Evolutionary conservation across 2,797 vertebrate species (phyloP).

Genomic region (Lepidocolaptes lacrymiger): DNA sequence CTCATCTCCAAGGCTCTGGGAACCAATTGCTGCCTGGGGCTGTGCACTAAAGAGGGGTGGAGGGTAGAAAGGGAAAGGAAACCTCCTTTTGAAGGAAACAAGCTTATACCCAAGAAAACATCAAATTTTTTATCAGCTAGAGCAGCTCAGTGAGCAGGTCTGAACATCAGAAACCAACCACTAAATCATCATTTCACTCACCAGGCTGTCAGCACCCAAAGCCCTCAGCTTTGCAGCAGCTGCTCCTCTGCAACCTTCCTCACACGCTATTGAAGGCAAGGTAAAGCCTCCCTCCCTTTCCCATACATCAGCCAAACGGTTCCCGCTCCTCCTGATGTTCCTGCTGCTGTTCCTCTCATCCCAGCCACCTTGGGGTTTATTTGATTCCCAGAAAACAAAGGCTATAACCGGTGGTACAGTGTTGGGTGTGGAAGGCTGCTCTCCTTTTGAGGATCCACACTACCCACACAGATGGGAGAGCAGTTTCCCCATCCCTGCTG

Average conservation of each 20-base stretch:
- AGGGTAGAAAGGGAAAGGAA: background rate
- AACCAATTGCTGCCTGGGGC: background rate
- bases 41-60: background rate
- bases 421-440: background rate
- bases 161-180: background rate
- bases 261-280: fast-evolving
- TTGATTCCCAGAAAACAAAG: background rate
- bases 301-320: fast-evolving
- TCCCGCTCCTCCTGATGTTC: background rate
- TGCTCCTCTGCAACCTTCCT: background rate
- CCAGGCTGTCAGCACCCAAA: background rate
- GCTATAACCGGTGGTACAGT: too few species aligned
- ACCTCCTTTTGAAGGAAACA: background rate
- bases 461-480: background rate
- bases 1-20: background rate
- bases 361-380: background rate
- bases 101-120: background rate
- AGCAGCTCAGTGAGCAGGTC: background rate
- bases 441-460: background rate
- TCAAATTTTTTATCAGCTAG: background rate
- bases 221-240: background rate
- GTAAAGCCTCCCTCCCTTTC: background rate
- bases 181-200: background rate
- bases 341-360: background rate
- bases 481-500: background rate